phyloP scores from a whole-genome alignment of 1,140 invertebrate genomes.

The Drosophila novamexicana region DNA sequence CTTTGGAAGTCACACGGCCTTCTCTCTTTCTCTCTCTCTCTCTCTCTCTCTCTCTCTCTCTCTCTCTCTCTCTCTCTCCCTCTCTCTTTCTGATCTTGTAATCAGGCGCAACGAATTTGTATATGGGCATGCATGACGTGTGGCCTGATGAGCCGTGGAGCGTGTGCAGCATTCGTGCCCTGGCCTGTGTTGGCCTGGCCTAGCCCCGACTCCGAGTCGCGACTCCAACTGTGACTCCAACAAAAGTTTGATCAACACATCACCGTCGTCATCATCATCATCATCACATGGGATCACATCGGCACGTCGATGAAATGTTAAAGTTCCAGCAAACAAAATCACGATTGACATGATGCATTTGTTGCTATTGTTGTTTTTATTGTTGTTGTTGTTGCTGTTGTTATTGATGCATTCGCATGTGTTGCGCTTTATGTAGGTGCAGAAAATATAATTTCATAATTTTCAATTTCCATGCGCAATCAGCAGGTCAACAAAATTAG shows the following conservation, averaged over 20 bases:
- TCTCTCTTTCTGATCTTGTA: slow-evolving; percentile 56
- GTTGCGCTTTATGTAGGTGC: slow-evolving; percentile 51
- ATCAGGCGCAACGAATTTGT: slow-evolving; percentile 81
- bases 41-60: slow-evolving; percentile 6
- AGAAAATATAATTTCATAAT: slow-evolving; percentile 82
- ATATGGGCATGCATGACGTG: slow-evolving; percentile 82
- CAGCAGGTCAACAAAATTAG: slow-evolving; percentile 81
- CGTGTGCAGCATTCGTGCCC: slow-evolving; percentile 50
- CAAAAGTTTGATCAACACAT: slow-evolving; percentile 47
- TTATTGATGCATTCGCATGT: slow-evolving; percentile 58
- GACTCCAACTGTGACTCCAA: slow-evolving; percentile 32
- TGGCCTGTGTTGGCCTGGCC: slow-evolving; percentile 24
- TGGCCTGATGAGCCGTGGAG: slow-evolving; percentile 66
- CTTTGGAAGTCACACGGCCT: slow-evolving; percentile 63
- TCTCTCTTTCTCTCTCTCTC: slow-evolving; percentile 1
- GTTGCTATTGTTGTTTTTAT: slow-evolving; percentile 29
- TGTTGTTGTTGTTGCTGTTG: slow-evolving; percentile 32
- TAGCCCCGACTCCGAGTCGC: slow-evolving; percentile 5
- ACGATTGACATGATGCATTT: slow-evolving; percentile 78
- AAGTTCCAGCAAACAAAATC: slow-evolving; percentile 83
- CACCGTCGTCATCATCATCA: slow-evolving; percentile 38
- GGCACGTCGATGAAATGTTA: slow-evolving; percentile 81
- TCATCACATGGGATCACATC: slow-evolving; percentile 60
- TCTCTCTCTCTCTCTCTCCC: background rate
- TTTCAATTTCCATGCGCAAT: slow-evolving; percentile 82